Percentiles rank a stretch among this genome's conserved stretches.
Evolutionary conservation across 2,888 invertebrate genomes (phyloP).

Genomic region (Orchestes rusci): DNA sequence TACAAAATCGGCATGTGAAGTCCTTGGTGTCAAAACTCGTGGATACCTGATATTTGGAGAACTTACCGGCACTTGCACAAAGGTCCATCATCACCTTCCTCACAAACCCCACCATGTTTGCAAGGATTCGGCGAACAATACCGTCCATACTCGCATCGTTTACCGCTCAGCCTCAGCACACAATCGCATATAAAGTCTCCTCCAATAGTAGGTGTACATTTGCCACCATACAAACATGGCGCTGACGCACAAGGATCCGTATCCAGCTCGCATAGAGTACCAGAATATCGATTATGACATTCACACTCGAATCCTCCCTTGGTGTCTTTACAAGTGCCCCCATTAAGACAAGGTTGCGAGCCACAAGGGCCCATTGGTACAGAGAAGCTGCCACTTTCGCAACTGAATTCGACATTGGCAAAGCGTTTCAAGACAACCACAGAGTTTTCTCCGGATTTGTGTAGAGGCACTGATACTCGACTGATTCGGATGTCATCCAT

Average conservation of each 20-base stretch:
- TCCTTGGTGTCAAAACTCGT: no score
- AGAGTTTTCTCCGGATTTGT: slow-evolving; percentile 58
- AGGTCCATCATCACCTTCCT: slow-evolving; percentile 76
- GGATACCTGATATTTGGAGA: no score
- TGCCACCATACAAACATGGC: slow-evolving; percentile 80
- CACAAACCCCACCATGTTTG: slow-evolving; percentile 80
- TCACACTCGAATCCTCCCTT: slow-evolving; percentile 63
- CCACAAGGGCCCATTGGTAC: slow-evolving; percentile 62
- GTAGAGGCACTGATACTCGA: slow-evolving; percentile 58
- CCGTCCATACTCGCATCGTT: slow-evolving; percentile 47
- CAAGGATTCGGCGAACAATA: slow-evolving; percentile 74
- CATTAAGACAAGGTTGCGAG: slow-evolving; percentile 73
- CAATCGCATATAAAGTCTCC: slow-evolving; percentile 76
- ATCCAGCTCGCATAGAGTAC: slow-evolving; percentile 77
- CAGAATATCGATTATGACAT: slow-evolving; percentile 58
- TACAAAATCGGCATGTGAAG: no score
- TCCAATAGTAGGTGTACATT: slow-evolving; percentile 50
- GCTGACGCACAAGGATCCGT: slow-evolving; percentile 80
- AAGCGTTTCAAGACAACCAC: slow-evolving; percentile 58
- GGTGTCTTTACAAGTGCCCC: slow-evolving; percentile 53
- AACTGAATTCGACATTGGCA: slow-evolving; percentile 64
- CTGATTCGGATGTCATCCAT: slow-evolving; percentile 80
- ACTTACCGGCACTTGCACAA: slow-evolving; percentile 73
- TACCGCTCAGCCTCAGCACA: slow-evolving; percentile 61
- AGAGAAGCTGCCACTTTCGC: slow-evolving; percentile 53